A percentile compares a stretch with the other conserved stretches of the same genome.
These are phyloP conservation scores for Columba janthina DNA, from an alignment of 2,113 vertebrate genomes.

Conservation along the genomic window DNA sequence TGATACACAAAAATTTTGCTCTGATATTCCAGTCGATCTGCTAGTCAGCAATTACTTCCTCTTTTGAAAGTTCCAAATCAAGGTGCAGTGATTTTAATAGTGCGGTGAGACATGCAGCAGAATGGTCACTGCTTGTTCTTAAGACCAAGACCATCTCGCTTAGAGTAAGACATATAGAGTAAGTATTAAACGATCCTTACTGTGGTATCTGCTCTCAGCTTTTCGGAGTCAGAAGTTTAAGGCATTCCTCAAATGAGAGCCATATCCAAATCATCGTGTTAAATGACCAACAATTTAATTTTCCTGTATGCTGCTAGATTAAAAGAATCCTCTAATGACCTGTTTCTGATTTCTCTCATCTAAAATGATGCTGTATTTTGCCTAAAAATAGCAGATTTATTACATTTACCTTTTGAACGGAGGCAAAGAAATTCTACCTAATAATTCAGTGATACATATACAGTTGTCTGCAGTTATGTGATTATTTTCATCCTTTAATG, in stretches of 20 bases:
- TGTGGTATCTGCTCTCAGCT: background rate
- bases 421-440: constrained; percentile 51
- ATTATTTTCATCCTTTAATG: constrained; percentile 42
- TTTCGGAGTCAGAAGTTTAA: constrained; percentile 34
- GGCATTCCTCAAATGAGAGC: constrained; percentile 21
- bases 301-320: constrained; percentile 10
- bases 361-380: constrained; percentile 15
- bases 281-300: background rate
- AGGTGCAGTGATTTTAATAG: background rate
- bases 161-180: background rate
- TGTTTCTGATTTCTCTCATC: constrained; percentile 40
- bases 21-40: background rate
- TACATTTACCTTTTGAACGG: constrained; percentile 37
- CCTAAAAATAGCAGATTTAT: constrained; percentile 21
- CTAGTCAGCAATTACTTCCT: background rate
- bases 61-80: background rate
- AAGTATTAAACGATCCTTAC: background rate
- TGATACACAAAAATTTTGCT: background rate
- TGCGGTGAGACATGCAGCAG: background rate
- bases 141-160: background rate
- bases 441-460: constrained; percentile 40
- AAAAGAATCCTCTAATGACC: constrained; percentile 30
- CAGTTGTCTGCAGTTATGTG: background rate
- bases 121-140: background rate
- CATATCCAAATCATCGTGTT: background rate